These are phyloP conservation scores for Paramisgurnus dabryanus DNA, from an alignment of 2,113 vertebrate species.

Conservation along the genomic window DNA sequence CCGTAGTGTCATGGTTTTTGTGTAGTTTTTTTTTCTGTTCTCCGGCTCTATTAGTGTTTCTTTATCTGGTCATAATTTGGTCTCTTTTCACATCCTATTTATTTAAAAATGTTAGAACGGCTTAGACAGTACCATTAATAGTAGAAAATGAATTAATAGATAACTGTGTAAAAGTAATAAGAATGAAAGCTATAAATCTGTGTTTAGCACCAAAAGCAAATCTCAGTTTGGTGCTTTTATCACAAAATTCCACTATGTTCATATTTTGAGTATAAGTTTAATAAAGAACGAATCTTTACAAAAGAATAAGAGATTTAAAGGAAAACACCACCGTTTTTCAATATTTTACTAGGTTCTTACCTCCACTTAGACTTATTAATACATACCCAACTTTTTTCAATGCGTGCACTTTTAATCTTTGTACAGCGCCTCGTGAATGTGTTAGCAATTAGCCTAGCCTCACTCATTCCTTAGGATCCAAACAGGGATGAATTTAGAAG, in stretches of 20 bases:
- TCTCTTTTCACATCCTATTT: background rate
- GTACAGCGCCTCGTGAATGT: too few species aligned
- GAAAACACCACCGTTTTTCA: background rate
- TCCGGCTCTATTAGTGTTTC: background rate
- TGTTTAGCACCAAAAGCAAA: too few species aligned
- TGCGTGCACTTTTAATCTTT: too few species aligned
- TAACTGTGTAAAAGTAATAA: background rate
- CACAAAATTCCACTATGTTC: background rate
- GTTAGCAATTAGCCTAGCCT: too few species aligned
- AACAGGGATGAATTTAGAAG: too few species aligned
- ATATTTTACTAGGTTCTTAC: too few species aligned
- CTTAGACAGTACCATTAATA: too few species aligned
- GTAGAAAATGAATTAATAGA: background rate
- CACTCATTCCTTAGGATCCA: too few species aligned
- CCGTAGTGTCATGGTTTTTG: background rate
- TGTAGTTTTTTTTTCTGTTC: background rate
- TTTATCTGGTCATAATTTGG: background rate
- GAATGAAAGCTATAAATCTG: background rate
- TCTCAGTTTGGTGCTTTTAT: constrained; percentile 53
- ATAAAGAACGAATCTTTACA: constrained; percentile 33
- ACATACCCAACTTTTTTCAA: too few species aligned
- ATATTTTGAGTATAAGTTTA: constrained; percentile 44
- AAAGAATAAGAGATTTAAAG: background rate
- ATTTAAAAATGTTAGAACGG: background rate
- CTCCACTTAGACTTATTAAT: too few species aligned